phyloP scores from a whole-genome alignment of 2,888 invertebrate genomes.

The Thereva unica region DNA sequence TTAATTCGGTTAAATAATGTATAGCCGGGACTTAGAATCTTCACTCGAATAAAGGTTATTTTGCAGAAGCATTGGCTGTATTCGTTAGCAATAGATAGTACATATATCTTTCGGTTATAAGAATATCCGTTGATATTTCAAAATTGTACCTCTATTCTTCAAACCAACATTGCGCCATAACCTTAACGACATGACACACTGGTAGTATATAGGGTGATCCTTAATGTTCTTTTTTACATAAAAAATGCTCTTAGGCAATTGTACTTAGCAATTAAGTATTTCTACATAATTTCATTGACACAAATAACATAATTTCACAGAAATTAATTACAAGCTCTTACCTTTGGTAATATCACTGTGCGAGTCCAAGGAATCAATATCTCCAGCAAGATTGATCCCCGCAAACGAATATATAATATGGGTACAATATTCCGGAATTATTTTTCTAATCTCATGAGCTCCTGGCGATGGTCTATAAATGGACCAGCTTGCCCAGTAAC shows the following conservation, averaged over 20 bases:
- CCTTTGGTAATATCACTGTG: conserved; percentile 50
- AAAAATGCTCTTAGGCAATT: neutral
- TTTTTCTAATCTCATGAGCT: conserved; percentile 55
- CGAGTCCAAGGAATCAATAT: conserved; percentile 57
- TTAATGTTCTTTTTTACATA: too few relatives aligned
- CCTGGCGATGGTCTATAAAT: conserved; percentile 57
- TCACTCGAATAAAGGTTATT: too few relatives aligned
- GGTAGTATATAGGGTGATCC: too few relatives aligned
- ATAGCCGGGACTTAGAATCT: too few relatives aligned
- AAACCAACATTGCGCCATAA: too few relatives aligned
- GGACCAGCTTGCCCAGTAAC: conserved; percentile 62
- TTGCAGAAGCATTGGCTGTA: too few relatives aligned
- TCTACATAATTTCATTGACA: neutral
- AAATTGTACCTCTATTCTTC: too few relatives aligned
- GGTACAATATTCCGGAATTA: conserved; percentile 60
- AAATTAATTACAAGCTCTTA: conserved; percentile 3
- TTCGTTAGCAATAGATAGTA: too few relatives aligned
- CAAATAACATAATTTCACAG: neutral
- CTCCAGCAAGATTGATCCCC: conserved; percentile 57
- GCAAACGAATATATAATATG: conserved; percentile 62
- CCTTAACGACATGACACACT: too few relatives aligned
- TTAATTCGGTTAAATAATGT: too few relatives aligned
- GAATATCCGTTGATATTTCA: too few relatives aligned
- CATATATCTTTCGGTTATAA: too few relatives aligned
- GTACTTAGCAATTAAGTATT: neutral